Conservation (phyloP, 1,140 invertebrate species). For the Drosophila seguyi region DNA sequence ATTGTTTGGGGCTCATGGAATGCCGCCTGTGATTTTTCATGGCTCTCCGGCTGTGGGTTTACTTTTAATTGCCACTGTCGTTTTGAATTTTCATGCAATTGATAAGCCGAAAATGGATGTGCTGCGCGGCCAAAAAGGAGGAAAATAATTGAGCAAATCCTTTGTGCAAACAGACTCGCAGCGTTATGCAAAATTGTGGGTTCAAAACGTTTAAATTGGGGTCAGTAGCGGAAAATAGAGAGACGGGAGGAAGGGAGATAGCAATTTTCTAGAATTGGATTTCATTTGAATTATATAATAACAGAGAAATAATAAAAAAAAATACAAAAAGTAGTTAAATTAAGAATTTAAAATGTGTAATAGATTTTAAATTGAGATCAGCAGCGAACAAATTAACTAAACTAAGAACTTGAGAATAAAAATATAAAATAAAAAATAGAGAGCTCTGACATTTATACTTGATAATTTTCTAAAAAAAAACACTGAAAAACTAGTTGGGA, state of each 20-base stretch:
- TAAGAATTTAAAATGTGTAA: no score
- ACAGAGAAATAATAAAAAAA: no score
- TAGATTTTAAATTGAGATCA: no score
- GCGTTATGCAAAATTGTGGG: conserved; percentile 16
- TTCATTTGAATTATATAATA: no score
- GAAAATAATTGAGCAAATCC: conserved; percentile 30
- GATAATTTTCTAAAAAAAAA: not conserved
- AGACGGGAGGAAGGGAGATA: no score
- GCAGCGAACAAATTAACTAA: no score
- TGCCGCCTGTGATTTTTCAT: conserved; percentile 62
- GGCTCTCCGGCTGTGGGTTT: conserved; percentile 19
- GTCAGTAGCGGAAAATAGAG: conserved; percentile 8
- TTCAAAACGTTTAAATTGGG: conserved; percentile 20
- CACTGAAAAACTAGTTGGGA: not conserved
- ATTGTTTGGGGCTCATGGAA: conserved; percentile 16
- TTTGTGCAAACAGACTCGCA: conserved; percentile 15
- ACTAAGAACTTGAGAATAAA: no score
- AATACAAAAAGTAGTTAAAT: no score
- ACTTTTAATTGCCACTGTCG: conserved; percentile 71
- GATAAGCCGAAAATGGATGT: conserved; percentile 58
- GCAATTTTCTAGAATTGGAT: no score
- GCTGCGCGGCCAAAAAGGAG: not conserved
- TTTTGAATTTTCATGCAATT: conserved; percentile 54
- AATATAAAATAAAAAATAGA: no score
- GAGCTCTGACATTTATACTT: no score